Evolutionary conservation across 2,888 invertebrate genomes (phyloP).

Genomic region (Parasteatoda lunata): DNA sequence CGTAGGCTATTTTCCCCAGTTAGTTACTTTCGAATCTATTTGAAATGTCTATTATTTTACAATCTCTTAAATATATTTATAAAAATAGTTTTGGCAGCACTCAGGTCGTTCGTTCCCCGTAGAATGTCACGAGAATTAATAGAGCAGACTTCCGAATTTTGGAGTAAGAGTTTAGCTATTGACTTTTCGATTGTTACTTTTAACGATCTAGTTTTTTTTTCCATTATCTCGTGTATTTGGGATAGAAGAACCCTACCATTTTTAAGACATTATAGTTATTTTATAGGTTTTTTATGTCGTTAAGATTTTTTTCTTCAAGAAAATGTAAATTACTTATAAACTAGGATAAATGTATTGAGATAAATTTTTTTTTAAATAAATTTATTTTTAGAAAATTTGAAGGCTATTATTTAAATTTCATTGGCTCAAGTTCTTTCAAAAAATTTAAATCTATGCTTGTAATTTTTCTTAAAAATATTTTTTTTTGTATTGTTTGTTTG

Average conservation of each 20-base stretch:
- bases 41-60: neutral
- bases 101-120: constrained; percentile 1
- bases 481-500: no score
- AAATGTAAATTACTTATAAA: no score
- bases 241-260: neutral
- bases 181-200: neutral
- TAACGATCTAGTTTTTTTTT: neutral
- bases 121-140: constrained; percentile 24
- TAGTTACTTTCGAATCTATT: neutral
- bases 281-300: neutral
- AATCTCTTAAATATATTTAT: neutral
- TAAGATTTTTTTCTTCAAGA: no score
- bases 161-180: neutral
- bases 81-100: constrained; percentile 2
- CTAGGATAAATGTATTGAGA: no score
- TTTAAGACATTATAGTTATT: neutral
- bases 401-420: no score
- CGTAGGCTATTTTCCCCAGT: no score
- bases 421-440: no score
- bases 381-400: no score
- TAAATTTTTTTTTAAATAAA: no score
- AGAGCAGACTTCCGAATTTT: constrained; percentile 17
- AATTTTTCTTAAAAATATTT: no score
- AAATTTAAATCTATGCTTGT: no score
- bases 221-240: no score